A percentile compares a stretch with the other conserved stretches of the same genome.
These are phyloP conservation scores for Cydia pomonella DNA, from an alignment of 1,140 invertebrate species.

Conservation along the genomic window DNA sequence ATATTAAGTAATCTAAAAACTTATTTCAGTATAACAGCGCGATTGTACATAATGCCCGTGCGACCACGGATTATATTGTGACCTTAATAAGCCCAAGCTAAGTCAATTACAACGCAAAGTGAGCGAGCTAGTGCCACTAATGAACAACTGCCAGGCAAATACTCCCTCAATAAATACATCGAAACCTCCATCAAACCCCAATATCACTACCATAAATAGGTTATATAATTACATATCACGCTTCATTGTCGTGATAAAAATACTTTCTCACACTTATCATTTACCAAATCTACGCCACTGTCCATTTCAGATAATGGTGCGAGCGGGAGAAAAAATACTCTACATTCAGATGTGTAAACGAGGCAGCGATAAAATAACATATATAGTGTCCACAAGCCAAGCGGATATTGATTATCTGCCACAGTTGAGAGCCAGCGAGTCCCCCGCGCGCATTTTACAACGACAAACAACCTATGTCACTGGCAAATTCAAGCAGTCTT, in stretches of 20 bases:
- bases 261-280: constrained; percentile 81
- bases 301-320: constrained; percentile 79
- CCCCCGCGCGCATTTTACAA: constrained; percentile 50
- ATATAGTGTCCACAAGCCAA: constrained; percentile 81
- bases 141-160: constrained; percentile 71
- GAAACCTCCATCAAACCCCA: constrained; percentile 49
- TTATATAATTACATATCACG: constrained; percentile 79
- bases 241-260: constrained; percentile 78
- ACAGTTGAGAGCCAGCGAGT: constrained; percentile 77
- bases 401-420: constrained; percentile 82
- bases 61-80: constrained; percentile 34
- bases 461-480: constrained; percentile 52
- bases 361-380: constrained; percentile 75
- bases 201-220: constrained; percentile 67
- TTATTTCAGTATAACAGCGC: background rate
- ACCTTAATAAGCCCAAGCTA: constrained; percentile 67
- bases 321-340: constrained; percentile 56
- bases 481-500: constrained; percentile 44
- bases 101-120: constrained; percentile 58
- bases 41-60: background rate
- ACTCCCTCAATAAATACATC: constrained; percentile 62
- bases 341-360: constrained; percentile 48
- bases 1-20: background rate
- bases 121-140: constrained; percentile 52
- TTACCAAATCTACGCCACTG: constrained; percentile 80